A percentile compares a stretch with the other conserved stretches of the same genome.
Conservation (phyloP, 2,888 invertebrate genomes). For the Norana najaformis region DNA sequence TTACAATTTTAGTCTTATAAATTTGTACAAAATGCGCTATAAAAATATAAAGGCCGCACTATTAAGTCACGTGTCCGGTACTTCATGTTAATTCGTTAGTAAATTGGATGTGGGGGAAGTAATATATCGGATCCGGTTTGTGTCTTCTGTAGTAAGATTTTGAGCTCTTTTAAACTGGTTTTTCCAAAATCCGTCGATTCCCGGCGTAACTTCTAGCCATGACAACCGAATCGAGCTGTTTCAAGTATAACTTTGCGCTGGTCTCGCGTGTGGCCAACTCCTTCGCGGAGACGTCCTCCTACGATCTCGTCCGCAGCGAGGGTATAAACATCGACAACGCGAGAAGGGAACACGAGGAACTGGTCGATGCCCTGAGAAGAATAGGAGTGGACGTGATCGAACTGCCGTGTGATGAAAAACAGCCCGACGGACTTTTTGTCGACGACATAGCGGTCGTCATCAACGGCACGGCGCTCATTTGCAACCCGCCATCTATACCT, state of each 20-base stretch:
- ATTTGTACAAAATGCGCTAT: neutral
- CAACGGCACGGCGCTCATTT: conserved; percentile 86
- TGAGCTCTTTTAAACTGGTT: neutral
- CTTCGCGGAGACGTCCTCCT: conserved; percentile 45
- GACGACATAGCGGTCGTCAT: conserved; percentile 89
- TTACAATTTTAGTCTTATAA: neutral
- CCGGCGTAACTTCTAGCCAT: neutral
- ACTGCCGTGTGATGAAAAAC: conserved; percentile 80
- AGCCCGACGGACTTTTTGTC: conserved; percentile 82
- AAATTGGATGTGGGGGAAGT: neutral
- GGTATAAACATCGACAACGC: conserved; percentile 74
- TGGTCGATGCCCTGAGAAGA: conserved; percentile 74
- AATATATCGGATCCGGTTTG: neutral
- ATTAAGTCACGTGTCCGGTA: neutral
- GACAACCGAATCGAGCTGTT: conserved; percentile 38
- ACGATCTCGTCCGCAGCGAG: conserved; percentile 39
- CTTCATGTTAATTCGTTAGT: conserved; percentile 7
- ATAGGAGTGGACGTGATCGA: conserved; percentile 83
- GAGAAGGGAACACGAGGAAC: conserved; percentile 82
- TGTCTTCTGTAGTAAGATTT: neutral
- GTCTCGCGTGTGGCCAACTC: conserved; percentile 47
- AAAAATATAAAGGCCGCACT: neutral
- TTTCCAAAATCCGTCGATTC: neutral
- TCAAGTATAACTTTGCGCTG: conserved; percentile 48
- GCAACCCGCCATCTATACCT: conserved; percentile 48